Conservation (phyloP, 2,113 vertebrate species). For the Thymallus thymallus region DNA sequence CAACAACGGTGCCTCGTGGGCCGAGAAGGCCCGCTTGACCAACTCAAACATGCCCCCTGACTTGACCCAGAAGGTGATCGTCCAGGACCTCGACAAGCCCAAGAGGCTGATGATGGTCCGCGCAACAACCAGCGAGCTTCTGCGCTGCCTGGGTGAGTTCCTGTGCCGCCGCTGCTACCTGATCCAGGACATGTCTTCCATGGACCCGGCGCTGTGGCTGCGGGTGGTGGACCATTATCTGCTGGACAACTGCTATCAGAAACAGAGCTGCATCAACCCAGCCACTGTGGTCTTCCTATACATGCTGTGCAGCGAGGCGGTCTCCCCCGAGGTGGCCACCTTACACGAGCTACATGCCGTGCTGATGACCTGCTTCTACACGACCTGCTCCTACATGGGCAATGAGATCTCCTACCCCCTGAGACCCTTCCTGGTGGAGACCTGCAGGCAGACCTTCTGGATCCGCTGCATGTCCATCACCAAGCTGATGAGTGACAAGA, state of each 20-base stretch:
- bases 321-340: slow-evolving; percentile 86
- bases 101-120: too few relatives aligned
- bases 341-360: slow-evolving; percentile 93
- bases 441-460: slow-evolving; percentile 97
- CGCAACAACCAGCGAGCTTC: too few relatives aligned
- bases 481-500: slow-evolving; percentile 95
- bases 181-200: too few relatives aligned
- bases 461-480: slow-evolving; percentile 97
- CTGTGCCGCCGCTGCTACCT: too few relatives aligned
- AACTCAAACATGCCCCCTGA: slow-evolving; percentile 77
- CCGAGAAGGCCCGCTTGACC: slow-evolving; percentile 75
- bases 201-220: too few relatives aligned
- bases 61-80: slow-evolving; percentile 90
- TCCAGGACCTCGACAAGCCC: slow-evolving; percentile 88
- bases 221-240: too few relatives aligned
- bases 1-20: slow-evolving; percentile 30
- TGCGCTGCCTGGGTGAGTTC: too few relatives aligned
- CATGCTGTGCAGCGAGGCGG: slow-evolving; percentile 93
- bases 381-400: slow-evolving; percentile 73
- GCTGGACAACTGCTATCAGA: slow-evolving; percentile 91
- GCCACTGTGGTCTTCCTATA: slow-evolving; percentile 95
- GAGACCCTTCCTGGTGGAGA: slow-evolving; percentile 93
- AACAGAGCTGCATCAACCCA: slow-evolving; percentile 96
- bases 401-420: slow-evolving; percentile 90
- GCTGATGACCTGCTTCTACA: slow-evolving; percentile 90